These are phyloP conservation scores for Trichosurus vulpecula DNA, from an alignment of 2,797 vertebrate species.

Conservation along the genomic window DNA sequence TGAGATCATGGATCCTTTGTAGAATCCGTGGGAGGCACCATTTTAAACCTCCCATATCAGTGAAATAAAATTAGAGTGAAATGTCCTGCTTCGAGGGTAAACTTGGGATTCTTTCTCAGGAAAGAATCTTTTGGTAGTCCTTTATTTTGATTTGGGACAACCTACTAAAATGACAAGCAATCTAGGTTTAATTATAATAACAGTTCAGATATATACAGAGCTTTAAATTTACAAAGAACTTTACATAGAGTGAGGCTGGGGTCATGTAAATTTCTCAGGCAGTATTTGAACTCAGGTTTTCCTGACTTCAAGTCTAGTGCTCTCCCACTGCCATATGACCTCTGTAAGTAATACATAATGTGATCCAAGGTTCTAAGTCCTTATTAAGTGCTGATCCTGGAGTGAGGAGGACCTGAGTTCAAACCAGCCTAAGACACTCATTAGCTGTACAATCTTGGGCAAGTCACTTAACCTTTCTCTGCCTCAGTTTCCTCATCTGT, in stretches of 20 bases:
- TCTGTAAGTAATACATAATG: background rate
- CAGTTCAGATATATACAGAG: background rate
- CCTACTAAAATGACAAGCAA: constrained; percentile 41
- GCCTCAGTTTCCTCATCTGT: background rate
- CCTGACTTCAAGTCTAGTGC: background rate
- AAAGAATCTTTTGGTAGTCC: background rate
- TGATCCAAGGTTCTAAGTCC: background rate
- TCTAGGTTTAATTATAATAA: constrained; percentile 20
- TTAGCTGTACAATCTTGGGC: background rate
- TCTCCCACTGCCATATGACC: background rate
- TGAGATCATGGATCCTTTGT: background rate
- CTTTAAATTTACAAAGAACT: background rate
- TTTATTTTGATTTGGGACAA: constrained; percentile 40
- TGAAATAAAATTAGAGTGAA: constrained; percentile 40
- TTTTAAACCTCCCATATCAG: constrained; percentile 13
- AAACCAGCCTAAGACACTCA: background rate
- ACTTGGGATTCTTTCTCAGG: background rate
- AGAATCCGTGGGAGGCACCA: background rate
- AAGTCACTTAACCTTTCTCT: background rate
- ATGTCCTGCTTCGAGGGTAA: constrained; percentile 12
- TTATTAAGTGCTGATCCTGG: background rate
- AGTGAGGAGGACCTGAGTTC: background rate
- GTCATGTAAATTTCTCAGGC: background rate
- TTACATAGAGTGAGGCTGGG: background rate
- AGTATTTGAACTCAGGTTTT: background rate